Conservation (phyloP, 1,140 invertebrate species). For the Tyrophagus putrescentiae region DNA sequence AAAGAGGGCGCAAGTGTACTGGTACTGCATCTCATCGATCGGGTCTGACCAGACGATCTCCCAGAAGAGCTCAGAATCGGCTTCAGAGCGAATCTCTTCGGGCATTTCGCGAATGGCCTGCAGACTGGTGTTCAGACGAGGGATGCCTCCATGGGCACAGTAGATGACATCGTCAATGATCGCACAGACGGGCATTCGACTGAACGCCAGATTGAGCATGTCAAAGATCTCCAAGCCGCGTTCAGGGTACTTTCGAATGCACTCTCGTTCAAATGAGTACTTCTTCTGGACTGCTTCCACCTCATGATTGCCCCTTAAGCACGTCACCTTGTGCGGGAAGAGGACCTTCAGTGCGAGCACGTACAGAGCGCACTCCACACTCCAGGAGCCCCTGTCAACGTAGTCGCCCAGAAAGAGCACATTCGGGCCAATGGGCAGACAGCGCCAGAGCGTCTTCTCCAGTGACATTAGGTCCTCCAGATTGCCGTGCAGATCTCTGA, state of each 20-base stretch:
- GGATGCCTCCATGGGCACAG: conserved; percentile 58
- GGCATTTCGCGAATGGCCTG: conserved; percentile 36
- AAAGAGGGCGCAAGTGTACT: not conserved
- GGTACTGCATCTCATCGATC: conserved; percentile 32
- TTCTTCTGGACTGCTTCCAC: conserved; percentile 48
- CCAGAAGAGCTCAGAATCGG: conserved; percentile 51
- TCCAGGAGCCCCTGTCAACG: conserved; percentile 46
- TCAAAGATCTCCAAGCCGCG: conserved; percentile 47
- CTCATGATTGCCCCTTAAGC: conserved; percentile 51
- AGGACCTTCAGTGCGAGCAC: conserved; percentile 48
- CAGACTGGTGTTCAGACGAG: conserved; percentile 37
- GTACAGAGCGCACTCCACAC: conserved; percentile 40
- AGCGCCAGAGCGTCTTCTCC: conserved; percentile 45
- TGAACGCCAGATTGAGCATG: conserved; percentile 51
- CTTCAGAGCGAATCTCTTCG: conserved; percentile 45
- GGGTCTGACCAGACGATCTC: conserved; percentile 65
- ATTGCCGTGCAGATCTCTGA: conserved; percentile 45
- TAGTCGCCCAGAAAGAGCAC: conserved; percentile 52
- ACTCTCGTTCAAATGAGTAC: conserved; percentile 53
- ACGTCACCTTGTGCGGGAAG: conserved; percentile 43
- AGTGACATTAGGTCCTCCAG: conserved; percentile 43
- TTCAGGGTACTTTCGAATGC: conserved; percentile 49
- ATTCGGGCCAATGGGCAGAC: conserved; percentile 43
- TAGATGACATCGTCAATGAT: conserved; percentile 55
- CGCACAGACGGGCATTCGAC: conserved; percentile 51